Evolutionary conservation across 2,113 vertebrate species (phyloP), one percentile per base, ranked within the genome.

Genomic region (Phoxinus phoxinus): DNA sequence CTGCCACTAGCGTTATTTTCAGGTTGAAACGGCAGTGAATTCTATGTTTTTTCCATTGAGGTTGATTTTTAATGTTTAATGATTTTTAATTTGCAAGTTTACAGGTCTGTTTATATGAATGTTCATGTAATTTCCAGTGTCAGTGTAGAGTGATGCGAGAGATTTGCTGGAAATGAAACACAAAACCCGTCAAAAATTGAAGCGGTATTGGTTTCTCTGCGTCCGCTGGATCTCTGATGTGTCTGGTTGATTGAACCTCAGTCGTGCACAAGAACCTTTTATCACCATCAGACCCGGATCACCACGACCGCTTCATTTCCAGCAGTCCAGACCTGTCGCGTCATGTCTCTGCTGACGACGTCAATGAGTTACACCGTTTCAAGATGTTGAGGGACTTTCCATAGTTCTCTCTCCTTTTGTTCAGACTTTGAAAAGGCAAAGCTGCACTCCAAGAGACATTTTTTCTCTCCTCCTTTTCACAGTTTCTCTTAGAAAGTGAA

Each of bases 361-460:
- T 48, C 71, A 71, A 8, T 48, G 83, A 80, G 19, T 53, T 17
- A 25, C 59, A 73, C 78, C 27, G 19, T 67, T 76, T 78, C 63
- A 30, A 67, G 48, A 76, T 10, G 53, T 56, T 3, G 6, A 30
- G 53, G 73, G 83, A 78, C 76, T 85, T 51, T 77, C 51, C 65
- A 37, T 48, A 61, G 61, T 81, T 61, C 72, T 59, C 65, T 30
- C 10, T 17, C 2, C 63, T 78, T 85, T 87, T 85, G 48, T 87
- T 82, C 37, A 82, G 77, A 41, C 15, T 25, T 82, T 65, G 44
- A 77, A 63, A 87, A 81, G 65, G 84, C 44, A 61, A 85, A 56
- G 63, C 59, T 46, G 35, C n/a, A 76, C 21, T 27, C 21, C 19
- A 76, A 41, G 58, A 76, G 69, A 46, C 13, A 7, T 56, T 56